phyloP scores from a whole-genome alignment of 2,888 invertebrate genomes.

The Chrysodeixis includens region DNA sequence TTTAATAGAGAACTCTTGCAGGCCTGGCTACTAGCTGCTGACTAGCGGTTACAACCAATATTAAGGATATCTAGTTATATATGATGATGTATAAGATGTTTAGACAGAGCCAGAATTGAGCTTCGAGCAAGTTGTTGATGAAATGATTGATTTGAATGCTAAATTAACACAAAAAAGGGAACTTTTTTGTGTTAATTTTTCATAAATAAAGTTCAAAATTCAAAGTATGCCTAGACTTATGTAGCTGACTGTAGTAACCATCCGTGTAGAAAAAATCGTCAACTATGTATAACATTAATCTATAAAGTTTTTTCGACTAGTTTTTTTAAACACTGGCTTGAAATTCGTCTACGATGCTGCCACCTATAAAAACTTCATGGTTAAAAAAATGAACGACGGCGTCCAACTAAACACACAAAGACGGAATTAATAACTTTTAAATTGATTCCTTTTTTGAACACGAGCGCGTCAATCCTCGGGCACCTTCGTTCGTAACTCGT shows the following conservation, averaged over 20 bases:
- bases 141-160: too few relatives aligned
- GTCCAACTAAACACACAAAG: slow-evolving; percentile 11
- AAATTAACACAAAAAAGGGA: too few relatives aligned
- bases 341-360: slow-evolving; percentile 13
- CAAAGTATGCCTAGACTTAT: too few relatives aligned
- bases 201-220: too few relatives aligned
- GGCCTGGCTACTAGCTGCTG: neutral
- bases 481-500: slow-evolving; percentile 2
- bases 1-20: neutral
- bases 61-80: neutral
- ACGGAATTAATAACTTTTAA: slow-evolving; percentile 18
- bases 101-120: too few relatives aligned
- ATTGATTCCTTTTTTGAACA: slow-evolving; percentile 12
- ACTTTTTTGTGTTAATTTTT: too few relatives aligned
- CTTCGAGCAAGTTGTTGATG: too few relatives aligned
- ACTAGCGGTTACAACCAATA: neutral
- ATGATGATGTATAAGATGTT: too few relatives aligned
- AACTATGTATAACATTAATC: neutral
- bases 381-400: slow-evolving; percentile 2
- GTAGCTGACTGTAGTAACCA: neutral
- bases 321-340: neutral
- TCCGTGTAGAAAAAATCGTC: neutral
- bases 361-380: slow-evolving; percentile 13
- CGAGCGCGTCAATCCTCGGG: neutral
- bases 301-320: neutral